Conservation (phyloP, 1,140 invertebrate genomes). For the Nylanderia fulva region DNA sequence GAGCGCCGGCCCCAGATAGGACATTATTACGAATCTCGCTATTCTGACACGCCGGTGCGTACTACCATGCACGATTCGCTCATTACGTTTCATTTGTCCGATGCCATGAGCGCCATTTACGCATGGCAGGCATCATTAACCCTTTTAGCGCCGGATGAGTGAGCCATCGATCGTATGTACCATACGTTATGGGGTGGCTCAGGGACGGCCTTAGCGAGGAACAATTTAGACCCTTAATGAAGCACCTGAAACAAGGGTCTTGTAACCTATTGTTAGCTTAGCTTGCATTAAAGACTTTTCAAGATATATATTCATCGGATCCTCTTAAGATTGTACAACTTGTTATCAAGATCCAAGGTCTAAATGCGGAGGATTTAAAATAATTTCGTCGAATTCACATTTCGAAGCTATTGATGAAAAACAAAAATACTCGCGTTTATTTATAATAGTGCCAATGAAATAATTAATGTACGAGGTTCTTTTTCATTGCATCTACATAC, state of each 20-base stretch:
- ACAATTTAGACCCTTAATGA: not conserved
- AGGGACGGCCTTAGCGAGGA: not conserved
- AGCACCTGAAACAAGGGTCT: not conserved
- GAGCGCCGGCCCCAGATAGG: conserved; percentile 22
- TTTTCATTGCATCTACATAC: not conserved
- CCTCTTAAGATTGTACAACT: not conserved
- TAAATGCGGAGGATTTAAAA: not conserved
- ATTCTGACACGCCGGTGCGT: conserved; percentile 67
- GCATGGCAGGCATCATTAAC: conserved; percentile 74
- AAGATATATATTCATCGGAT: not conserved
- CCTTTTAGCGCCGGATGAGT: conserved; percentile 73
- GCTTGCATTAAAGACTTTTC: too few relatives aligned
- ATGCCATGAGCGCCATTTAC: conserved; percentile 72
- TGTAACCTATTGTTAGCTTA: not conserved
- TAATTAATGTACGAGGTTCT: not conserved
- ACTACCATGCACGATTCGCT: conserved; percentile 63
- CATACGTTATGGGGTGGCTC: conserved; percentile 49
- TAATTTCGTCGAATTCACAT: not conserved
- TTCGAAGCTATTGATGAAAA: not conserved
- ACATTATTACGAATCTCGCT: conserved; percentile 72
- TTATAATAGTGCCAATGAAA: not conserved
- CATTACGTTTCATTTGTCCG: conserved; percentile 75
- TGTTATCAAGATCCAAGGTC: not conserved
- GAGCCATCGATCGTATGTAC: conserved; percentile 67
- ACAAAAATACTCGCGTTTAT: not conserved